phyloP scores from a whole-genome alignment of 2,797 vertebrate genomes.

The Girardinus metallicus region DNA sequence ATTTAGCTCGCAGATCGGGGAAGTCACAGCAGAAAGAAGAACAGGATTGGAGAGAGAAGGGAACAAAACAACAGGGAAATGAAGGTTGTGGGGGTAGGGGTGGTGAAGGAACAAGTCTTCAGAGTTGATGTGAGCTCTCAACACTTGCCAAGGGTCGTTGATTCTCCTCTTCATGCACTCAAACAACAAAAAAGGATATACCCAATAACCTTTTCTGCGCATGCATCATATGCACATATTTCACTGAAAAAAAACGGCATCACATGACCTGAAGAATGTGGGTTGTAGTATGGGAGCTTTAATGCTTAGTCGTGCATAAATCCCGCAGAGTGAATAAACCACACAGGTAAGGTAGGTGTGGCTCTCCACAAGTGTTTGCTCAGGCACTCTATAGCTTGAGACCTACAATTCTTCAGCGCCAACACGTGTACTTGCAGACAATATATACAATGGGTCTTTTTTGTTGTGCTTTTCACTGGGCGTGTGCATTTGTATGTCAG shows the following conservation, averaged over 20 bases:
- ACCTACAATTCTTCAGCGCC: slow-evolving; percentile 17
- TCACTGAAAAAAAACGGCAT: slow-evolving; percentile 38
- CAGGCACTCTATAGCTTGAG: slow-evolving; percentile 55
- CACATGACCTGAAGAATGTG: slow-evolving; percentile 72
- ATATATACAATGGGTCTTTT: slow-evolving; percentile 33
- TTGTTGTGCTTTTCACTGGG: slow-evolving; percentile 35
- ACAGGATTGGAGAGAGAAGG: slow-evolving; percentile 39
- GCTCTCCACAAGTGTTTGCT: slow-evolving; percentile 65
- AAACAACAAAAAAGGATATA: slow-evolving; percentile 4
- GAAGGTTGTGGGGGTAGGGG: not conserved
- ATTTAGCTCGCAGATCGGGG: slow-evolving; percentile 42
- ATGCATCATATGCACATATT: slow-evolving; percentile 28
- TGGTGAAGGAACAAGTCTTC: slow-evolving; percentile 40
- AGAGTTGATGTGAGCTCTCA: slow-evolving; percentile 67
- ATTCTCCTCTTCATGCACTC: slow-evolving; percentile 48
- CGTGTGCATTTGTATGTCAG: slow-evolving; percentile 36
- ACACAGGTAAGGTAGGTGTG: slow-evolving; percentile 73
- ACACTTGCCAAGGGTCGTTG: slow-evolving; percentile 64
- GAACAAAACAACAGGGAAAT: slow-evolving; percentile 44
- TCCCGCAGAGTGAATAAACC: slow-evolving; percentile 52
- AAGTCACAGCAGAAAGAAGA: slow-evolving; percentile 45
- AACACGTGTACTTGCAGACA: slow-evolving; percentile 53
- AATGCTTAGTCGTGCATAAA: slow-evolving; percentile 28
- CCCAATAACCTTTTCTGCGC: slow-evolving; percentile 10
- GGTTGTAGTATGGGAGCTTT: slow-evolving; percentile 46